Evolutionary conservation across 2,888 invertebrate species (phyloP).

Genomic region (Scaptomyza caliginosa): DNA sequence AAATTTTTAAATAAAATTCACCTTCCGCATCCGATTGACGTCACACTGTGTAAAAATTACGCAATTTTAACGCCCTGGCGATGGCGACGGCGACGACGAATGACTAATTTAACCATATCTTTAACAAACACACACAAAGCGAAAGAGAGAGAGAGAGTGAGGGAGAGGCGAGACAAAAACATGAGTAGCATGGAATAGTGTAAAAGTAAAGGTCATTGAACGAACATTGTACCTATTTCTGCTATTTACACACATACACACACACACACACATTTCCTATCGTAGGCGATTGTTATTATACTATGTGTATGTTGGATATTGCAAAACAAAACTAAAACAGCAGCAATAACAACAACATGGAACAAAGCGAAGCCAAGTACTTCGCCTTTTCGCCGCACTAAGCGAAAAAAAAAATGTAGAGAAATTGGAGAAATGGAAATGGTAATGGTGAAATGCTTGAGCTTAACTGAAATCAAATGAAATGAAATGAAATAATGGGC

Average conservation of each 20-base stretch:
- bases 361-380: slow-evolving; percentile 39
- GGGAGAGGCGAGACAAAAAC: slow-evolving; percentile 34
- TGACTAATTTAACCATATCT: slow-evolving; percentile 73
- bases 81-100: slow-evolving; percentile 18
- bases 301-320: neutral
- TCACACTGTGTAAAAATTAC: slow-evolving; percentile 64
- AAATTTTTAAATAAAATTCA: slow-evolving; percentile 15
- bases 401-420: slow-evolving; percentile 70
- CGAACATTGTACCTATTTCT: slow-evolving; percentile 78
- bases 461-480: slow-evolving; percentile 38
- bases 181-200: slow-evolving; percentile 49
- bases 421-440: slow-evolving; percentile 69
- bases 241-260: slow-evolving; percentile 48
- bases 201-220: slow-evolving; percentile 78
- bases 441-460: slow-evolving; percentile 34
- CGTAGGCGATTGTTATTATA: slow-evolving; percentile 37
- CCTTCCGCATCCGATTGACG: slow-evolving; percentile 54
- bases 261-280: slow-evolving; percentile 14
- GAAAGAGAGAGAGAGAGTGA: slow-evolving; percentile 10
- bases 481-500: slow-evolving; percentile 44
- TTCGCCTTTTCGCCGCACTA: slow-evolving; percentile 49
- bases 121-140: slow-evolving; percentile 32
- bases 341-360: slow-evolving; percentile 23
- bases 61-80: slow-evolving; percentile 57
- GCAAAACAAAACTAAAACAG: slow-evolving; percentile 47